These are phyloP conservation scores for Forpus xanthops DNA, from an alignment of 2,797 vertebrate species.

Conservation along the genomic window DNA sequence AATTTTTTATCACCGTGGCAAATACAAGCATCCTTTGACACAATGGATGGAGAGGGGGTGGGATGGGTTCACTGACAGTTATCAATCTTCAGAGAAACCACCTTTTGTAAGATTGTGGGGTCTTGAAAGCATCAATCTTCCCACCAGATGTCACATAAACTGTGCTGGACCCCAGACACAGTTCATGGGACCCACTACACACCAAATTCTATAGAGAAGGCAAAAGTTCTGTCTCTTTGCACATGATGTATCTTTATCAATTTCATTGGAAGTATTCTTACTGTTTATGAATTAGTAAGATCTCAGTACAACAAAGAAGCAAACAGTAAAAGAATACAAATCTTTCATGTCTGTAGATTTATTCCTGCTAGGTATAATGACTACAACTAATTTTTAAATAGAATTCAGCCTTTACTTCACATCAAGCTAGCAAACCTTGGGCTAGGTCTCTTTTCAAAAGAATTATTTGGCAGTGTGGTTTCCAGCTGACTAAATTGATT, in stretches of 20 bases:
- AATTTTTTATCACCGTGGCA: not conserved
- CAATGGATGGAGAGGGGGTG: rapidly evolving
- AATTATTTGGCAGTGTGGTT: not conserved
- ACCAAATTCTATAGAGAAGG: rapidly evolving
- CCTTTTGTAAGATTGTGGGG: not conserved
- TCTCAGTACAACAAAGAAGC: not conserved
- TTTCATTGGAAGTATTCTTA: not conserved
- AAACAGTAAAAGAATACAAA: not conserved
- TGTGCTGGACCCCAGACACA: not conserved
- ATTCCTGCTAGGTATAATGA: not conserved
- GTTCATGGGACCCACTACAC: rapidly evolving
- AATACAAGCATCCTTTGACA: not conserved
- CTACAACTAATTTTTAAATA: not conserved
- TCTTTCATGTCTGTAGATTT: not conserved
- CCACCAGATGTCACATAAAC: too few relatives aligned
- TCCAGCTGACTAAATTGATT: not conserved
- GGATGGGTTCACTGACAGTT: not conserved
- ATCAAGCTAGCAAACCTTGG: not conserved
- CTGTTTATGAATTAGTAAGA: not conserved
- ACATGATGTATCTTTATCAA: not conserved
- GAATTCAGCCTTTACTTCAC: not conserved
- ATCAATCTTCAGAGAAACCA: not conserved
- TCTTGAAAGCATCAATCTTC: too few relatives aligned
- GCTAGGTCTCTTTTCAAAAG: not conserved
- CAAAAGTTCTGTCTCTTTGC: not conserved